Evolutionary conservation across 2,797 vertebrate species (phyloP).

Genomic region (Amazona finschi): DNA sequence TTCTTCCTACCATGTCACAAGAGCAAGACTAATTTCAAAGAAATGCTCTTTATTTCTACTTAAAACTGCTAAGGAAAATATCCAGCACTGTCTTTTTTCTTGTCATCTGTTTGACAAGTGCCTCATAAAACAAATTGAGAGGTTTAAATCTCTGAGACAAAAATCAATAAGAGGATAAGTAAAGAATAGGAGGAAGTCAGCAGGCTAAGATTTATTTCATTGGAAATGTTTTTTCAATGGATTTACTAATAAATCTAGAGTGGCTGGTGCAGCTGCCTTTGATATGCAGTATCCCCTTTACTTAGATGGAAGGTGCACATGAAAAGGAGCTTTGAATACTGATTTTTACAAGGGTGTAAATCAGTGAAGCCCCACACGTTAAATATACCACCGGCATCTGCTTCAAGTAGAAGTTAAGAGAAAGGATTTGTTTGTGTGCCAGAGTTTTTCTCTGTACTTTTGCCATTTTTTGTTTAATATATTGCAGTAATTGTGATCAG

Average conservation of each 20-base stretch:
- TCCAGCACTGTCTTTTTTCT: constrained; percentile 49
- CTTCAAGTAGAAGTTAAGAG: constrained; percentile 15
- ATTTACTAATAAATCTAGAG: constrained; percentile 73
- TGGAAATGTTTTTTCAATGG: constrained; percentile 71
- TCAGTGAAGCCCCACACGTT: constrained; percentile 36
- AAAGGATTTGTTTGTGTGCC: constrained; percentile 1
- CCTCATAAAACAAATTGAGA: constrained; percentile 75
- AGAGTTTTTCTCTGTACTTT: background rate
- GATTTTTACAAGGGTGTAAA: constrained; percentile 69
- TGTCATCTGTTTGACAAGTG: constrained; percentile 58
- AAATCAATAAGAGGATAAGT: constrained; percentile 72
- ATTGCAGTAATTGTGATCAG: background rate
- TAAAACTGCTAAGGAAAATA: constrained; percentile 65
- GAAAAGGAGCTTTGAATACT: constrained; percentile 65
- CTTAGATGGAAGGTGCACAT: constrained; percentile 54
- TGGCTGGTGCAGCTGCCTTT: constrained; percentile 48
- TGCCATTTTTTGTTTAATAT: background rate
- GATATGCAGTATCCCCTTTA: constrained; percentile 53
- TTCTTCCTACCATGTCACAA: constrained; percentile 32
- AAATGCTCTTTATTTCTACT: constrained; percentile 65
- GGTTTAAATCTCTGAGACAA: constrained; percentile 70
- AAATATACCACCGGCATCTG: constrained; percentile 42
- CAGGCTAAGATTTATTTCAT: constrained; percentile 74
- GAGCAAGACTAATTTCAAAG: constrained; percentile 66
- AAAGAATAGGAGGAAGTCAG: constrained; percentile 68